A percentile compares a stretch with the other conserved stretches of the same genome.
These are phyloP conservation scores for Caligus rogercresseyi DNA, from an alignment of 1,140 invertebrate genomes.

Conservation along the genomic window DNA sequence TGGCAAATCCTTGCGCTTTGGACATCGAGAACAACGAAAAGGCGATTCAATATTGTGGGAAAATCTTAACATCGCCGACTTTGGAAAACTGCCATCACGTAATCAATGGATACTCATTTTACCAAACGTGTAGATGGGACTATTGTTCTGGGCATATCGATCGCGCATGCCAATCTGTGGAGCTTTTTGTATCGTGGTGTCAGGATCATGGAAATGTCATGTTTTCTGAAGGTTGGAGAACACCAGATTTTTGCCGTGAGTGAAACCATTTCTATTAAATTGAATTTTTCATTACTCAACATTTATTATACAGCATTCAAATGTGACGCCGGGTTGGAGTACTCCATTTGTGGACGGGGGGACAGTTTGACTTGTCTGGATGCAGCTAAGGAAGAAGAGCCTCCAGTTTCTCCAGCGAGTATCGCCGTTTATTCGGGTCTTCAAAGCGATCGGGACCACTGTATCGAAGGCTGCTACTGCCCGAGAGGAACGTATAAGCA, in stretches of 20 bases:
- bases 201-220: background rate
- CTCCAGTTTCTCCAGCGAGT: background rate
- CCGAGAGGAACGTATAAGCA: conserved; percentile 1
- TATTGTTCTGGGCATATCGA: background rate
- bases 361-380: background rate
- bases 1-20: background rate
- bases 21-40: background rate
- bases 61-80: background rate
- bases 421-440: background rate
- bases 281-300: background rate
- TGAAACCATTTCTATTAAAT: background rate
- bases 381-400: background rate
- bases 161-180: background rate
- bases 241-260: conserved; percentile 11
- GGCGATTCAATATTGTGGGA: background rate
- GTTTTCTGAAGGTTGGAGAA: background rate
- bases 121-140: conserved; percentile 6
- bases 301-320: conserved; percentile 1
- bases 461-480: conserved; percentile 10
- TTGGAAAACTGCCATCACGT: background rate
- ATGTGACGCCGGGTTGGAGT: background rate
- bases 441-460: background rate
- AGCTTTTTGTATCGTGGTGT: background rate
- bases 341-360: conserved; percentile 2
- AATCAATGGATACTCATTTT: conserved; percentile 3